phyloP scores from a whole-genome alignment of 1,140 invertebrate species.

The Zaprionus tsacasi region DNA sequence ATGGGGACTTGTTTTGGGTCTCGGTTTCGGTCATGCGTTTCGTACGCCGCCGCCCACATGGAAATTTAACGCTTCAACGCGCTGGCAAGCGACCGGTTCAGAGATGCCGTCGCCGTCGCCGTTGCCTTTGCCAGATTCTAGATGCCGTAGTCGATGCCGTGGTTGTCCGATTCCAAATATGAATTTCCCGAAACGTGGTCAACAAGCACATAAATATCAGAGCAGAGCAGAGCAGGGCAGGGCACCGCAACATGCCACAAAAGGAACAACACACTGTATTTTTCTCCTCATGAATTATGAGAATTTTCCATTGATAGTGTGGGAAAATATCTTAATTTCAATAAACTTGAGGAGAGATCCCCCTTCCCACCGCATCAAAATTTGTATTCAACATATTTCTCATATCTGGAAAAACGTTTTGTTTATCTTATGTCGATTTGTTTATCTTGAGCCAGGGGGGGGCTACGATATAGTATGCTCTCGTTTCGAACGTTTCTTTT shows the following conservation, averaged over 20 bases:
- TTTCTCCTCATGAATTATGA: constrained; percentile 64
- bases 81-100: constrained; percentile 54
- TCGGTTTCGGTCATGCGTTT: constrained; percentile 22
- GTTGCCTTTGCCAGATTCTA: constrained; percentile 27
- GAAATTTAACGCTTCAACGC: constrained; percentile 77
- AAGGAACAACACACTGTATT: constrained; percentile 33
- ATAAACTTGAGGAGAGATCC: constrained; percentile 47
- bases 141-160: constrained; percentile 10
- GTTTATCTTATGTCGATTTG: constrained; percentile 31
- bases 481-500: neutral
- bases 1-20: constrained; percentile 60
- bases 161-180: constrained; percentile 12
- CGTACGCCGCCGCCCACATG: constrained; percentile 60
- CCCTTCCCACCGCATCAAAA: neutral
- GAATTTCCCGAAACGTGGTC: constrained; percentile 50
- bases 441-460: constrained; percentile 12
- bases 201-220: constrained; percentile 40
- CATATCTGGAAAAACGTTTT: constrained; percentile 18
- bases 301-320: constrained; percentile 43
- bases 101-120: constrained; percentile 6
- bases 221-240: neutral
- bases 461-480: neutral
- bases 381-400: constrained; percentile 15
- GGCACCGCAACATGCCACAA: constrained; percentile 9
- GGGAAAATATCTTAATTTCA: constrained; percentile 71